Conservation (phyloP, 2,113 vertebrate species). For the Stigmatopora argus region DNA sequence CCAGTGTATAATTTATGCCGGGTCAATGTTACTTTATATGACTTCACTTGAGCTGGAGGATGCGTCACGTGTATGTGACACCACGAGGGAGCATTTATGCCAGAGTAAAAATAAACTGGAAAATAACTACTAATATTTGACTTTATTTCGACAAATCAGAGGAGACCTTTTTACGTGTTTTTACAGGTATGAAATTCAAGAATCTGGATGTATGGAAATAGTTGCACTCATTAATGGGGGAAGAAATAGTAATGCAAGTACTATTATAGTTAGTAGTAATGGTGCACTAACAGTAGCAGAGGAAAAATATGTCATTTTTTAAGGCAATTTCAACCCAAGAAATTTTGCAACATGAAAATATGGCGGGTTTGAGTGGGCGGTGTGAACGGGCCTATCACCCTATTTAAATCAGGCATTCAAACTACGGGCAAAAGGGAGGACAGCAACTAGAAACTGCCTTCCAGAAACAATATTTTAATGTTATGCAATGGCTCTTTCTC, state of each 20-base stretch:
- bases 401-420: background rate
- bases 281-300: background rate
- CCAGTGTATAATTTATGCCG: conserved; percentile 3
- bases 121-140: conserved; percentile 42
- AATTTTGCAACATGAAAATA: background rate
- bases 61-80: conserved; percentile 25
- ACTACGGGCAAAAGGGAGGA: background rate
- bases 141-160: conserved; percentile 61
- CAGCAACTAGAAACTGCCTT: background rate
- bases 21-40: conserved; percentile 2
- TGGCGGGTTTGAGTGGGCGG: background rate
- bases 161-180: background rate
- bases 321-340: background rate
- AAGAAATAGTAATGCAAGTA: background rate
- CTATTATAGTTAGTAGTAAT: background rate
- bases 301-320: background rate
- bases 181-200: background rate
- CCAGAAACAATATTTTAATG: conserved; percentile 9
- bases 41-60: conserved; percentile 18
- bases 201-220: background rate
- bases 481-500: conserved; percentile 4
- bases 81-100: conserved; percentile 37
- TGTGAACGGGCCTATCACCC: background rate
- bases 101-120: conserved; percentile 65
- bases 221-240: background rate